Evolutionary conservation across 2,113 vertebrate species (phyloP).

Genomic region (Brienomyrus brachyistius): DNA sequence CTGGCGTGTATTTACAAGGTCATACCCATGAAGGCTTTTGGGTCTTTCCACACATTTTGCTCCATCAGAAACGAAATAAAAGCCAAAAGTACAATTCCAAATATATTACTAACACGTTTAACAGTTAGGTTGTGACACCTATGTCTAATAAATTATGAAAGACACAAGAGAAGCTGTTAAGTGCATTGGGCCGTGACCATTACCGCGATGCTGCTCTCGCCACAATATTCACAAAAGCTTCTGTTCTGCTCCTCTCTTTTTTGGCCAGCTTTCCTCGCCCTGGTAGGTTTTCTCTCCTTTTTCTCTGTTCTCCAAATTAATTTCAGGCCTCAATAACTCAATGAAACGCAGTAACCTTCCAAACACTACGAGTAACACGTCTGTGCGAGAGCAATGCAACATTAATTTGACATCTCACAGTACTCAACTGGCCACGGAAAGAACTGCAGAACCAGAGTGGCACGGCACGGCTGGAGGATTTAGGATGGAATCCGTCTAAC

Average conservation of each 20-base stretch:
- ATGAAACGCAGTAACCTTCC: slow-evolving; percentile 4
- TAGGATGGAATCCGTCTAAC: neutral
- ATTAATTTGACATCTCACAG: slow-evolving; percentile 12
- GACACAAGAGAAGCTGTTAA: slow-evolving; percentile 1
- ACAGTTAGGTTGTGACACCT: neutral
- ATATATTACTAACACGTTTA: neutral
- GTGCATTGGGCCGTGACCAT: neutral
- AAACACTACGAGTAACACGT: neutral
- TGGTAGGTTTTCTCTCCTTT: neutral
- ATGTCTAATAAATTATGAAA: slow-evolving; percentile 1
- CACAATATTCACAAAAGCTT: neutral
- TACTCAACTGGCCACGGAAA: neutral
- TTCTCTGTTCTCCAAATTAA: slow-evolving; percentile 9
- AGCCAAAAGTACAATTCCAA: neutral
- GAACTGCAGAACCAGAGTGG: neutral
- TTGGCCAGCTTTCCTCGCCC: neutral
- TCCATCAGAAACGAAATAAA: neutral
- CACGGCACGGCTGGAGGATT: neutral
- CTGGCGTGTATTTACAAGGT: neutral
- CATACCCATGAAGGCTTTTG: neutral
- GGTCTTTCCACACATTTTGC: neutral
- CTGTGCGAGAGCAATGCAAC: slow-evolving; percentile 6
- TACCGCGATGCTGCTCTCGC: neutral
- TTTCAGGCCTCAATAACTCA: slow-evolving; percentile 18
- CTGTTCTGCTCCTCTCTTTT: neutral